Base-by-base conservation (phyloP, 2,888 invertebrate genomes). In the Chrysolina americana region DNA sequence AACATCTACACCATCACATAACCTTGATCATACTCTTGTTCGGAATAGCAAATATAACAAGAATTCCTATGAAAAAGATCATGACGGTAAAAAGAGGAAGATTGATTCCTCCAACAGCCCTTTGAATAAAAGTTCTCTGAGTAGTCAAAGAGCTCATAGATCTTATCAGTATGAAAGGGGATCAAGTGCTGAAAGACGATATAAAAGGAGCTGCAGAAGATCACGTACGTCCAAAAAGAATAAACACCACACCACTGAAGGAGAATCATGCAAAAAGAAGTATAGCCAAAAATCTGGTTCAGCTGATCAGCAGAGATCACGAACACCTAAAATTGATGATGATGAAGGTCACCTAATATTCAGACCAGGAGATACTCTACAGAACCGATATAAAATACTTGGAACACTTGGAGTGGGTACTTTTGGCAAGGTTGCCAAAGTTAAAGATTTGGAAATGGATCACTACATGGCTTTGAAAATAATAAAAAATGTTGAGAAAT, bases 311-410 rank as follows among this genome's bases (percentile, higher is more conserved):
- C 93, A 94, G 94, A 94, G 93, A 91, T 94, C 94, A 90, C 92
- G 93, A 89, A 93, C 94, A 89, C 95, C 96, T 90, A 95, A 96
- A 90, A 95, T 98, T 91, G 96, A 97, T 93, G 98, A 99, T 93
- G 99, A 99, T 92, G 99, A 99, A 91, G 99, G 99, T 91, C 99
- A 99, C 92, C 97, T 99, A 92, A 95, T 99, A 91, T 99, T 99
- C 95, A 95, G 95, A 92, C 94, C 94, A 91, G 99, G 98, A 92
- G 98, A 99, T 93, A 93, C 97, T 92, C 96, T 99, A 91, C 96
- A 97, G 94, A 96, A 97, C 93, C 94, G 98, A 97, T 99, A 98
- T 95, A 97, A 98, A 93, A 96, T 99, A 91, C 93, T 97, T 91
- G 94, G 95, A 90, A 99, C 99, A 86, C 94, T 99, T 88, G 99